Percentiles rank a stretch among this genome's conserved stretches.
Evolutionary conservation across 2,113 vertebrate species (phyloP).

Genomic region (Vombatus ursinus): DNA sequence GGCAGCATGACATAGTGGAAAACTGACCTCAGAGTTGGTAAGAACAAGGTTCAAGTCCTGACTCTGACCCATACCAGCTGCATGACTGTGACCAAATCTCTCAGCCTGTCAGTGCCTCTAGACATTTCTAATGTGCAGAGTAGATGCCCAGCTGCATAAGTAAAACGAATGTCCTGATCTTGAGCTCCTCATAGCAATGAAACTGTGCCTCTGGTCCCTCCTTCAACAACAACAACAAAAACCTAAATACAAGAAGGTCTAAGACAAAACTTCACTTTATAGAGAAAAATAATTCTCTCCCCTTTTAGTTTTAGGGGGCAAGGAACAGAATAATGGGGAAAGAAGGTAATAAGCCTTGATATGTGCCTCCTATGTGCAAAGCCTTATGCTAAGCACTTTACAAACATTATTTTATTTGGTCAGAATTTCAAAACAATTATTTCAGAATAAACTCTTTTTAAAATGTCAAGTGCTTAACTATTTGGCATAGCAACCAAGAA

Average conservation of each 20-base stretch:
- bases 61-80: background rate
- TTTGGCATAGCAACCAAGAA: background rate
- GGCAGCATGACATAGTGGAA: background rate
- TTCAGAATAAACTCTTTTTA: background rate
- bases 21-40: background rate
- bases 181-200: background rate
- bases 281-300: background rate
- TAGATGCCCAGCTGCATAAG: background rate
- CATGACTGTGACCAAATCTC: background rate
- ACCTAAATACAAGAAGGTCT: background rate
- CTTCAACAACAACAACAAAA: background rate
- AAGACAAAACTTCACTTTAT: background rate
- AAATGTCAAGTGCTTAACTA: background rate
- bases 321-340: background rate
- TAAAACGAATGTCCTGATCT: background rate
- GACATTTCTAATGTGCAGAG: background rate
- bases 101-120: background rate
- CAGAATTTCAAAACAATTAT: background rate
- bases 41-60: background rate
- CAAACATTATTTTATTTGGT: background rate
- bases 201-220: background rate
- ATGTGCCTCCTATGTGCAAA: background rate
- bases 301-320: background rate
- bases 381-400: background rate
- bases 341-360: background rate